A percentile compares a stretch with the other conserved stretches of the same genome.
Conservation (phyloP, 2,113 vertebrate species). For the Ceuthmochares aereus region DNA sequence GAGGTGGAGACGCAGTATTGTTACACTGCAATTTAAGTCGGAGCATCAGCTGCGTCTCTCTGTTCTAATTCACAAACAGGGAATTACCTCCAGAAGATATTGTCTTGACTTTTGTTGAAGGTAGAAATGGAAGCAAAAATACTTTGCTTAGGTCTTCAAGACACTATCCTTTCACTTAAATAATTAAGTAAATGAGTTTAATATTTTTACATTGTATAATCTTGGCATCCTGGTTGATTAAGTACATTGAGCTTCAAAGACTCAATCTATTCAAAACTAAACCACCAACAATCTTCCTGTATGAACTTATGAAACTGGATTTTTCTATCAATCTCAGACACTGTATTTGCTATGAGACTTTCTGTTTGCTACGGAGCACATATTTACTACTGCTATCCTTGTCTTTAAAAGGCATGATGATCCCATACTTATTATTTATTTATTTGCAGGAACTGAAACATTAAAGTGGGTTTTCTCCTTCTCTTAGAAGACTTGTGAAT, state of each 20-base stretch:
- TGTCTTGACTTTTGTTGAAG: not conserved
- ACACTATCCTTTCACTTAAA: not conserved
- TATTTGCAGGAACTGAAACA: not conserved
- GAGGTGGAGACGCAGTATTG: not conserved
- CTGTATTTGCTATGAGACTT: rapidly evolving
- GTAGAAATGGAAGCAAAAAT: not conserved
- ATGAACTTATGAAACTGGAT: not conserved
- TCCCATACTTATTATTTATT: not conserved
- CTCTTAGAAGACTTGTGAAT: not conserved
- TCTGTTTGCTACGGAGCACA: not conserved
- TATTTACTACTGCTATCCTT: not conserved
- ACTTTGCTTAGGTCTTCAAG: not conserved
- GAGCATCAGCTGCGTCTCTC: not conserved
- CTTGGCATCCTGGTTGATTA: not conserved
- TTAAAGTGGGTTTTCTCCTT: not conserved
- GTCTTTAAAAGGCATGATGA: not conserved
- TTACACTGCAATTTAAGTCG: not conserved
- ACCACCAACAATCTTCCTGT: not conserved
- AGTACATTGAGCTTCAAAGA: not conserved
- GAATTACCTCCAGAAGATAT: not conserved
- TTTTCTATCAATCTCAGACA: not conserved
- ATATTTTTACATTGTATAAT: not conserved
- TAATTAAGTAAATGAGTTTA: not conserved
- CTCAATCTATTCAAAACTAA: not conserved
- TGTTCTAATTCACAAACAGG: not conserved